A percentile compares a stretch with the other conserved stretches of the same genome.
Conservation (phyloP, 2,113 vertebrate genomes). For the Gnathonemus longibarbis region DNA sequence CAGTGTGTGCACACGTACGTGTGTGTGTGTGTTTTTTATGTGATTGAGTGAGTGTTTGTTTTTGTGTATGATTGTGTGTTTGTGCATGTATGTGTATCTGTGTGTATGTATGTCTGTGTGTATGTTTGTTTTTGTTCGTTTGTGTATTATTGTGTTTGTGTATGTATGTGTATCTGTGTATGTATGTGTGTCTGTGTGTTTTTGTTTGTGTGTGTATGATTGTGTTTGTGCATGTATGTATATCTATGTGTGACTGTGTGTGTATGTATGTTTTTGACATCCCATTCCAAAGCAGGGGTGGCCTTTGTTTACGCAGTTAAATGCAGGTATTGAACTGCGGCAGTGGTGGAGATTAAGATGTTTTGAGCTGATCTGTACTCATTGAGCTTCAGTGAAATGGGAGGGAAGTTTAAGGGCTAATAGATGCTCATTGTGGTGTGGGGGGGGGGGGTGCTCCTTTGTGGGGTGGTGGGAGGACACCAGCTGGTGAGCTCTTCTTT, state of each 20-base stretch:
- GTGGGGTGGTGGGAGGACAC: slow-evolving; percentile 58
- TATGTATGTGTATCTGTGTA: neutral
- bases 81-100: neutral
- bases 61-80: neutral
- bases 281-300: neutral
- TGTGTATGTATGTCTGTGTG: neutral
- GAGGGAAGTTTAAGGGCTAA: slow-evolving; percentile 50
- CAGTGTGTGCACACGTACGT: slow-evolving; percentile 14
- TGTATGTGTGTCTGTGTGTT: neutral
- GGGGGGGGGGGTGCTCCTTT: slow-evolving; percentile 58
- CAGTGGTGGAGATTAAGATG: slow-evolving; percentile 16
- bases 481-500: slow-evolving; percentile 72
- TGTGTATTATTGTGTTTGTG: neutral
- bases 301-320: neutral
- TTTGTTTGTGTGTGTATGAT: too few species aligned
- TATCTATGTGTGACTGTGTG: neutral
- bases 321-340: neutral
- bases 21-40: neutral
- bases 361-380: slow-evolving; percentile 52
- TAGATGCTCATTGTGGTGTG: slow-evolving; percentile 60
- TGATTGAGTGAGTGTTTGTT: neutral
- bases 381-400: slow-evolving; percentile 55
- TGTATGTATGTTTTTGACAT: neutral
- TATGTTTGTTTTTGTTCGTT: neutral
- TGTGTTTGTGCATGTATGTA: too few species aligned